Percentiles rank a stretch among this genome's conserved stretches.
These are phyloP conservation scores for Lethrus apterus DNA, from an alignment of 1,140 invertebrate genomes.

Conservation along the genomic window DNA sequence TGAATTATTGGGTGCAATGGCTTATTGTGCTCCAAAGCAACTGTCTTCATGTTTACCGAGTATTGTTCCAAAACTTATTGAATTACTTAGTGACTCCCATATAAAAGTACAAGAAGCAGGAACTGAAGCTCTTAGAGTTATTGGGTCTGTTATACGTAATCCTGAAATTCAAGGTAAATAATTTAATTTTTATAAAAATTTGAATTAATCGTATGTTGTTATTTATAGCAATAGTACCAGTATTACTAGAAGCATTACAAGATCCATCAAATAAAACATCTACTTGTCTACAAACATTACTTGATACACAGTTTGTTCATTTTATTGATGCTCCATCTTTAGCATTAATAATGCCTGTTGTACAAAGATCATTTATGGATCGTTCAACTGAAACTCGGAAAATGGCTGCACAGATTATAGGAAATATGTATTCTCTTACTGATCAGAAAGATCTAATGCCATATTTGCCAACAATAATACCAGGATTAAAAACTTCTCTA, in stretches of 20 bases:
- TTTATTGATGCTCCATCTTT: slow-evolving; percentile 98
- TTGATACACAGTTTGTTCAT: slow-evolving; percentile 98
- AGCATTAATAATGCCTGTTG: slow-evolving; percentile 98
- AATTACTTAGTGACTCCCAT: slow-evolving; percentile 96
- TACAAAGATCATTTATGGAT: slow-evolving; percentile 94
- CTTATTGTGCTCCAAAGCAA: slow-evolving; percentile 97
- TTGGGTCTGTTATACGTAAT: slow-evolving; percentile 96
- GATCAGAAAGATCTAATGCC: slow-evolving; percentile 98
- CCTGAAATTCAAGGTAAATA: slow-evolving; percentile 92
- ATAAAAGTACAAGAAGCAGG: slow-evolving; percentile 96
- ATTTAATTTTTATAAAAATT: too few species aligned
- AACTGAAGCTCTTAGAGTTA: slow-evolving; percentile 89
- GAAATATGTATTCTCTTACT: slow-evolving; percentile 98
- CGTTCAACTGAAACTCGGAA: slow-evolving; percentile 94
- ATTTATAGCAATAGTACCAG: slow-evolving; percentile 75
- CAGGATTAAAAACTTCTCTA: slow-evolving; percentile 91
- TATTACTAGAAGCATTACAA: slow-evolving; percentile 86
- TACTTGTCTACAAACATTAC: slow-evolving; percentile 79
- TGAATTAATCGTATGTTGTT: too few species aligned
- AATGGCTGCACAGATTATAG: slow-evolving; percentile 99
- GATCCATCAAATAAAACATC: slow-evolving; percentile 96
- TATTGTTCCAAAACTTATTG: slow-evolving; percentile 97
- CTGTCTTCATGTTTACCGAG: slow-evolving; percentile 94
- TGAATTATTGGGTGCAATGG: slow-evolving; percentile 94
- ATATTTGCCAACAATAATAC: slow-evolving; percentile 94